Evolutionary conservation across 92 coral and sea anemone genomes (phyloP).

Genomic region (Siderastrea radians): DNA sequence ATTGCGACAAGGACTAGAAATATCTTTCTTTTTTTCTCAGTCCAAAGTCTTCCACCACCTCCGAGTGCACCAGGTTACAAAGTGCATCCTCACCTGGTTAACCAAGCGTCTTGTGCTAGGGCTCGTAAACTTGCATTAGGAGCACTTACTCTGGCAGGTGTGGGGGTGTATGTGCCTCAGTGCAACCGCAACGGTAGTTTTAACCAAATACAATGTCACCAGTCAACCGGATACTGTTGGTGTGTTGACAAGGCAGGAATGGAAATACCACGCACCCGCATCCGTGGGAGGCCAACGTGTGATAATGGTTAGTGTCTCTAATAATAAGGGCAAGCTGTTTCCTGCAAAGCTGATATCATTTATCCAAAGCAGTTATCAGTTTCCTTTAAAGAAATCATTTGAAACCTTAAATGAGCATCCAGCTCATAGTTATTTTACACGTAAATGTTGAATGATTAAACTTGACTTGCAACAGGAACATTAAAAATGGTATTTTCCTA

Average conservation of each 20-base stretch:
- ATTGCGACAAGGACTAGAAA: neutral
- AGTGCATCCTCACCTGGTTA: constrained; percentile 21
- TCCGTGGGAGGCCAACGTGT: constrained; percentile 71
- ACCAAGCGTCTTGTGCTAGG: constrained; percentile 57
- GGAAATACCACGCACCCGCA: constrained; percentile 71
- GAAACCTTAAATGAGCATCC: no score
- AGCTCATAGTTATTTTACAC: no score
- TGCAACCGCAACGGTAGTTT: constrained; percentile 83
- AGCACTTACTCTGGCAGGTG: constrained; percentile 68
- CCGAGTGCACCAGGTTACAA: constrained; percentile 27
- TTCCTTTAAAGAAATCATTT: no score
- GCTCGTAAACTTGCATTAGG: constrained; percentile 84
- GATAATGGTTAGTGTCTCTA: constrained; percentile 26
- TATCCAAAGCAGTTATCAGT: no score
- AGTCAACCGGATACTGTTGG: constrained; percentile 88
- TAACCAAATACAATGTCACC: constrained; percentile 81
- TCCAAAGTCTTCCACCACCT: constrained; percentile 14
- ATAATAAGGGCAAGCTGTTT: no score
- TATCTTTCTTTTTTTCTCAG: neutral
- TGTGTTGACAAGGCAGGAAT: constrained; percentile 87
- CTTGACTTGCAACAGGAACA: no score
- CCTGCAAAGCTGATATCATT: no score
- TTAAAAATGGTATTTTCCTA: no score
- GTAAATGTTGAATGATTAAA: no score
- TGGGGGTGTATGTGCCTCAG: constrained; percentile 87